phyloP scores from a whole-genome alignment of 2,113 vertebrate genomes.

The Phrynosoma blainvillii region DNA sequence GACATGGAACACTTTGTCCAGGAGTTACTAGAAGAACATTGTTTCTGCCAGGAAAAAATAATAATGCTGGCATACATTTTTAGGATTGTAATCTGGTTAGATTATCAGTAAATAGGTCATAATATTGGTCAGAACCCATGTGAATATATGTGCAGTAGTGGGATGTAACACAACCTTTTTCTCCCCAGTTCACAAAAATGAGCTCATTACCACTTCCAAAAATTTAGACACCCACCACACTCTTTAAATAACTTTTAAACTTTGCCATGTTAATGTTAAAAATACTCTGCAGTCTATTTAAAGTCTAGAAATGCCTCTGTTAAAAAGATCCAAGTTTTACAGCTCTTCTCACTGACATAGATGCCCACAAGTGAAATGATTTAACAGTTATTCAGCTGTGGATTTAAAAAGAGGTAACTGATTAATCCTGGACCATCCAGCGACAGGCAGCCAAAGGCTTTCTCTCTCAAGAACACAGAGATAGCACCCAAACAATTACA shows the following conservation, averaged over 20 bases:
- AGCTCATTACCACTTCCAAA: constrained; percentile 14
- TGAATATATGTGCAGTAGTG: background rate
- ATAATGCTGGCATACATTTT: background rate
- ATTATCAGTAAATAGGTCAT: background rate
- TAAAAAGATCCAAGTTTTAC: background rate
- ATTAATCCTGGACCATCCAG: background rate
- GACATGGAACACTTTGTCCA: background rate
- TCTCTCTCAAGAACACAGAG: background rate
- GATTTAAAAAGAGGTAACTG: background rate
- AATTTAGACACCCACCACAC: background rate
- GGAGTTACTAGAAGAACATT: background rate
- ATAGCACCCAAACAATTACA: background rate
- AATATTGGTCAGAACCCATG: background rate
- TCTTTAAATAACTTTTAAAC: constrained; percentile 31
- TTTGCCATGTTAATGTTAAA: background rate
- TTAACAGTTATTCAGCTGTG: background rate
- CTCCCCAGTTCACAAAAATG: background rate
- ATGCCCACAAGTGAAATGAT: constrained; percentile 1
- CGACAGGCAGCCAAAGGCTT: background rate
- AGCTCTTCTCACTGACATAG: background rate
- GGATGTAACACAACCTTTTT: background rate
- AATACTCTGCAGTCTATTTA: constrained; percentile 16
- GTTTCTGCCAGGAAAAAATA: background rate
- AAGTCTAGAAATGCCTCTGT: background rate
- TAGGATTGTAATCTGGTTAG: background rate